These are phyloP conservation scores for Galerucella pusilla DNA, from an alignment of 2,888 invertebrate genomes.

Conservation along the genomic window DNA sequence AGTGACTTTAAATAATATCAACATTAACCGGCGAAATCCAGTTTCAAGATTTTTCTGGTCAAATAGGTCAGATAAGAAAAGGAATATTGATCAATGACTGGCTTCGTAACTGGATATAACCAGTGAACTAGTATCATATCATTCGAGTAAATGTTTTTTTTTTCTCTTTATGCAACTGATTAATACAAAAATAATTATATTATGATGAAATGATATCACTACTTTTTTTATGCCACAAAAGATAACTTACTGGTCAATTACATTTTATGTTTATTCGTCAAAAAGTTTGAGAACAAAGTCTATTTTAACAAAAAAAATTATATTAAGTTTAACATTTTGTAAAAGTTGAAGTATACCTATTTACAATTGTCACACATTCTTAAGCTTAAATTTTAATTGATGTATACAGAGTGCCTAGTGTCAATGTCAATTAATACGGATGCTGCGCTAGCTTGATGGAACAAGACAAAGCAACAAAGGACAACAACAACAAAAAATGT, in stretches of 20 bases:
- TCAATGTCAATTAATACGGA: too few relatives aligned
- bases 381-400: too few relatives aligned
- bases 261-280: not conserved
- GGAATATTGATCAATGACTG: constrained; percentile 56
- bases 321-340: too few relatives aligned
- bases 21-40: constrained; percentile 69
- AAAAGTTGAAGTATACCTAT: too few relatives aligned
- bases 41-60: constrained; percentile 70
- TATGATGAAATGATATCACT: constrained; percentile 1
- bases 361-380: too few relatives aligned
- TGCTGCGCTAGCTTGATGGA: too few relatives aligned
- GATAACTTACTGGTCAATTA: not conserved
- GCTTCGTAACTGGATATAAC: constrained; percentile 59
- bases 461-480: too few relatives aligned
- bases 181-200: not conserved
- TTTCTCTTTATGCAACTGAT: not conserved
- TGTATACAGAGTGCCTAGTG: too few relatives aligned
- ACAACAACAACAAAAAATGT: too few relatives aligned
- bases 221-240: not conserved
- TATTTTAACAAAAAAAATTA: too few relatives aligned
- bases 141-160: constrained; percentile 28
- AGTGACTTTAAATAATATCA: constrained; percentile 60
- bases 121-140: constrained; percentile 50
- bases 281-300: not conserved
- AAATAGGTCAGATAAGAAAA: constrained; percentile 68